Base-by-base conservation (phyloP, 2,113 vertebrate genomes). In the Larimichthys polyactis region DNA sequence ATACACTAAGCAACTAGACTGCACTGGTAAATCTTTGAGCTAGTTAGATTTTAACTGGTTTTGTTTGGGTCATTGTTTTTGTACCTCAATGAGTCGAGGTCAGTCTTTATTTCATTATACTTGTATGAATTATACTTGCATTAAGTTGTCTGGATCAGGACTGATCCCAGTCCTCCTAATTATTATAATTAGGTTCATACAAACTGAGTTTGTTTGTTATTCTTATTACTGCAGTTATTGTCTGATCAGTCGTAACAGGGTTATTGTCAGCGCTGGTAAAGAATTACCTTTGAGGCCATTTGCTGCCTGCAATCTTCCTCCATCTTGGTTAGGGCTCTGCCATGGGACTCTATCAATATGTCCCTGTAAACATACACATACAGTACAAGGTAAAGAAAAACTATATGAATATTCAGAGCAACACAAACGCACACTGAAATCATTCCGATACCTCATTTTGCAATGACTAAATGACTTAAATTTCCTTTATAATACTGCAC, bases 241-340 rank as follows among this genome's bases (percentile, higher is more conserved):
- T 57, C 8, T 57, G 40, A 58, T 66, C 44, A 51, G 20, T 51
- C 16, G 11, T 44, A 46, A 46, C 32, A 69, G 15, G 14, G 11
- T 64, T 59, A 27, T 17, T 65, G 51, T 20, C 51, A 44, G 16
- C 52, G 49, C 24, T 54, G 7, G 0, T 52, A n/a, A 49, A 62
- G 1, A 55, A 22, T 67, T 94, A 98, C 97, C 96, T 97, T 94
- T 80, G 92, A 92, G 84, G 90, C 36, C 82, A 95, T 87, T 85
- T 95, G 95, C 86, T 94, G 94, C 71, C 87, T 92, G 67, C 94
- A 92, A 0, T 91, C 89, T 81, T 96, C 94, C 87, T 97, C 95
- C 90, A 97, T 93, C 89, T 96, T 93, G 85, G 94, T 90, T 1
- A 94, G 78, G 85, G 93, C 95, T 91, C 89, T 95, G 85, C 93